phyloP scores from a whole-genome alignment of 53 echinoderm and acorn worm species.

The Zoroaster sp. region DNA sequence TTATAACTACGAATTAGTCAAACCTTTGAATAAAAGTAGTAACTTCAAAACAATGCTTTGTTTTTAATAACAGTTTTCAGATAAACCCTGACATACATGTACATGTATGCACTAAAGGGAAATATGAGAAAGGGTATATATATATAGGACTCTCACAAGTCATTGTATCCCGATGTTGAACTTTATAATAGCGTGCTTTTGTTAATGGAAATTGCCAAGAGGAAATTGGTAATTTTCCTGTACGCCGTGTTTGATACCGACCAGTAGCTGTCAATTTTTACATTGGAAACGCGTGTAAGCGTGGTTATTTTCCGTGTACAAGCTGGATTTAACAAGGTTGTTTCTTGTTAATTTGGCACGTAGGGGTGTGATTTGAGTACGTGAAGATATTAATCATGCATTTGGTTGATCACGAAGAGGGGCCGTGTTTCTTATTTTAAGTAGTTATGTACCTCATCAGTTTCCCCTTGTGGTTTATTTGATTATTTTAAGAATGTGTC shows the following conservation, averaged over 20 bases:
- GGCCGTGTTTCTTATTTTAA: too few species aligned
- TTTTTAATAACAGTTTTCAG: too few species aligned
- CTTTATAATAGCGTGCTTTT: conserved; percentile 31
- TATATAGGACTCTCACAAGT: conserved; percentile 29
- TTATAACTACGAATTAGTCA: too few species aligned
- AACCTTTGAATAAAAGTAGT: too few species aligned
- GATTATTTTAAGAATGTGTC: too few species aligned
- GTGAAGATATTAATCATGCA: neutral
- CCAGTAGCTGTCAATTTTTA: conserved; percentile 26
- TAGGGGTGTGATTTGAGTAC: neutral
- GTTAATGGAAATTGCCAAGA: conserved; percentile 1
- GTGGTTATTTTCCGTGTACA: neutral
- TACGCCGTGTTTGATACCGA: neutral
- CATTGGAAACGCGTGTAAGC: conserved; percentile 6
- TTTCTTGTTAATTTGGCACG: neutral
- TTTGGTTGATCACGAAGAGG: too few species aligned
- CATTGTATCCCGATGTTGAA: conserved; percentile 6
- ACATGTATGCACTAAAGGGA: too few species aligned
- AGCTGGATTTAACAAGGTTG: neutral
- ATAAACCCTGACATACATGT: too few species aligned
- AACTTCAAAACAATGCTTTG: too few species aligned
- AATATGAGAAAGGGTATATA: conserved; percentile 3
- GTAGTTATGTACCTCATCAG: too few species aligned
- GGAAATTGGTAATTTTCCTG: conserved; percentile 49
- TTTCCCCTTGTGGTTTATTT: too few species aligned